These are phyloP conservation scores for Aythya baeri DNA, from an alignment of 2,113 vertebrate genomes.

Conservation along the genomic window DNA sequence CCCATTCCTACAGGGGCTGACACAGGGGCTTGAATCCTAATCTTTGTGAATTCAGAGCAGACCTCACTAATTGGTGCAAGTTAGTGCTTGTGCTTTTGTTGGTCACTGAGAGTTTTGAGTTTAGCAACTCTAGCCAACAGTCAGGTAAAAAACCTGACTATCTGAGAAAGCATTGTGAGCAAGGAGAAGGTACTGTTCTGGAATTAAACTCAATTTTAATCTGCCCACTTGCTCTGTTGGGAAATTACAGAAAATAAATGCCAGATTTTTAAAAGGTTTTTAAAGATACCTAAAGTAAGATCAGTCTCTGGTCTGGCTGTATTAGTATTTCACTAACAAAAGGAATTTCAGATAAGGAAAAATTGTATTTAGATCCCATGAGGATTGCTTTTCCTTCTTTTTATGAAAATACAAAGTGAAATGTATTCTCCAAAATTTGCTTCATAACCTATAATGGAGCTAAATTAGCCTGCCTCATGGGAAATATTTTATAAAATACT, in stretches of 20 bases:
- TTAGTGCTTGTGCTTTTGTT: background rate
- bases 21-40: background rate
- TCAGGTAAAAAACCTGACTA: background rate
- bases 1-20: background rate
- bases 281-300: background rate
- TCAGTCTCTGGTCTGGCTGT: background rate
- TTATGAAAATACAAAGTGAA: background rate
- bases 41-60: background rate
- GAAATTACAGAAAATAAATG: background rate
- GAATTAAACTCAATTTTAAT: background rate
- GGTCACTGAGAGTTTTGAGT: background rate
- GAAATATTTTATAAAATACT: slow-evolving; percentile 2
- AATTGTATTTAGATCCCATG: background rate
- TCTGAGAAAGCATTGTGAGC: background rate
- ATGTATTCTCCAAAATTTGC: background rate
- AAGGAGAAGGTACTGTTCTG: background rate
- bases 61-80: background rate
- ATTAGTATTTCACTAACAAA: background rate
- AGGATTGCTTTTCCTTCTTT: background rate
- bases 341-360: background rate
- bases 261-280: background rate
- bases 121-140: background rate
- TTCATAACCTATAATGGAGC: background rate
- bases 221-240: background rate
- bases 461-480: background rate